Conservation (phyloP, 2,113 vertebrate genomes). For the Ibidorhyncha struthersii region DNA sequence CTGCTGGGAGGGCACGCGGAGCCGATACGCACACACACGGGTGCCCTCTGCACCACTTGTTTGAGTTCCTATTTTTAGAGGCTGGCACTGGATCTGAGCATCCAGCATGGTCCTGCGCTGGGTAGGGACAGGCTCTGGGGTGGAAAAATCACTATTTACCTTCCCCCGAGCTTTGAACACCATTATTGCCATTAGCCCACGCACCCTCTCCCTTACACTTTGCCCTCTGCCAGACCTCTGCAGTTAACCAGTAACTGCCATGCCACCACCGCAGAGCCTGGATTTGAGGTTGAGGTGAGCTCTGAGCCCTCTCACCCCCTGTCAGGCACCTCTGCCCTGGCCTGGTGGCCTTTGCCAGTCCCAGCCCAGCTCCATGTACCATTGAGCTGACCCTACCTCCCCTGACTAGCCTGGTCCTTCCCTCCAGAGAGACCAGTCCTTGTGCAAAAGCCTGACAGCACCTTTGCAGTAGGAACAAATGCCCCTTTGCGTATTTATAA, state of each 20-base stretch:
- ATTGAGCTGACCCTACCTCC: background rate
- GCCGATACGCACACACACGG: accelerated
- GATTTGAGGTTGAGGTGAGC: background rate
- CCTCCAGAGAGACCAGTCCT: background rate
- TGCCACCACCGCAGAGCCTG: accelerated
- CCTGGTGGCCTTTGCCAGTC: background rate
- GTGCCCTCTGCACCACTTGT: background rate
- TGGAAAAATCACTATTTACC: background rate
- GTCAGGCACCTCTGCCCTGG: background rate
- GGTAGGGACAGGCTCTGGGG: background rate
- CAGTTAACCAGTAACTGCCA: slow-evolving; percentile 42
- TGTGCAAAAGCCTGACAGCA: background rate
- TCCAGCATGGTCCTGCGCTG: background rate
- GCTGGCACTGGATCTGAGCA: background rate
- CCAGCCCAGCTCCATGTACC: background rate
- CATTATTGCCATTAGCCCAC: background rate
- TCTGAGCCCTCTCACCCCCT: background rate
- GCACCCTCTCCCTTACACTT: background rate
- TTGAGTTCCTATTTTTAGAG: background rate
- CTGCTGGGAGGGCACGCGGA: accelerated
- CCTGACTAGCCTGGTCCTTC: background rate
- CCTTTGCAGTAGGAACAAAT: background rate
- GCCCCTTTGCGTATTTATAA: background rate
- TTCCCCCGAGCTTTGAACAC: background rate
- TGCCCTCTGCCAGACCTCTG: background rate